Percentiles rank a stretch among this genome's conserved stretches.
Evolutionary conservation across 2,113 vertebrate genomes (phyloP).

Genomic region (Loxodonta africana): DNA sequence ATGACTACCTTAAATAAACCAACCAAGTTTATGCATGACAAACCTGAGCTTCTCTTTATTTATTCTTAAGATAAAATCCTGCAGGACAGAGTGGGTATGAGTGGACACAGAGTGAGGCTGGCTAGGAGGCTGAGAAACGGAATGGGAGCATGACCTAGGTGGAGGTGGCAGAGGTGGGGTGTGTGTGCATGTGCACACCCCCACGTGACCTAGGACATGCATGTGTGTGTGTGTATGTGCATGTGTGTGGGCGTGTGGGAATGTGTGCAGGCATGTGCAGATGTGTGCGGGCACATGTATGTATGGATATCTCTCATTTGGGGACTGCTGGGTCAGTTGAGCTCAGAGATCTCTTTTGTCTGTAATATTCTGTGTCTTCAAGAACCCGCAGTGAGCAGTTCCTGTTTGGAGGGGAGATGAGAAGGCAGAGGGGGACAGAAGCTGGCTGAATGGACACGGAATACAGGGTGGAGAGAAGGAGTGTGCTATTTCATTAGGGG

Average conservation of each 20-base stretch:
- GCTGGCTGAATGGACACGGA: too few relatives aligned
- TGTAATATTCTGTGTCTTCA: background rate
- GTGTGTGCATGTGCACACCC: background rate
- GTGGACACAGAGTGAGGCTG: background rate
- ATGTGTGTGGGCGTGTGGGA: fast-evolving
- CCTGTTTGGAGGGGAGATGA: too few relatives aligned
- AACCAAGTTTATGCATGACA: background rate
- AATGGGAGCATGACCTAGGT: background rate
- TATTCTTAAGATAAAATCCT: background rate
- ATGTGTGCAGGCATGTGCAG: fast-evolving
- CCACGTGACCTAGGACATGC: background rate
- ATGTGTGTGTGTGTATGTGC: too few relatives aligned
- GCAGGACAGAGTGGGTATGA: background rate
- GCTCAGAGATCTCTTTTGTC: background rate
- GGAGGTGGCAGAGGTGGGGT: background rate
- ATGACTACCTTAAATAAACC: background rate
- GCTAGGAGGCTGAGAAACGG: background rate
- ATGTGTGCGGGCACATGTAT: background rate
- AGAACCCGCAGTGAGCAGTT: background rate
- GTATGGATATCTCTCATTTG: background rate
- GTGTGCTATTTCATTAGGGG: too few relatives aligned
- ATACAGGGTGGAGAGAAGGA: too few relatives aligned
- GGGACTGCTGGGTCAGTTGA: background rate
- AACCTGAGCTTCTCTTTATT: background rate
- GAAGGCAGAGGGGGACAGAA: too few relatives aligned